A percentile compares a stretch with the other conserved stretches of the same genome.
Evolutionary conservation across 2,113 vertebrate species (phyloP).

Genomic region (Caretta caretta): DNA sequence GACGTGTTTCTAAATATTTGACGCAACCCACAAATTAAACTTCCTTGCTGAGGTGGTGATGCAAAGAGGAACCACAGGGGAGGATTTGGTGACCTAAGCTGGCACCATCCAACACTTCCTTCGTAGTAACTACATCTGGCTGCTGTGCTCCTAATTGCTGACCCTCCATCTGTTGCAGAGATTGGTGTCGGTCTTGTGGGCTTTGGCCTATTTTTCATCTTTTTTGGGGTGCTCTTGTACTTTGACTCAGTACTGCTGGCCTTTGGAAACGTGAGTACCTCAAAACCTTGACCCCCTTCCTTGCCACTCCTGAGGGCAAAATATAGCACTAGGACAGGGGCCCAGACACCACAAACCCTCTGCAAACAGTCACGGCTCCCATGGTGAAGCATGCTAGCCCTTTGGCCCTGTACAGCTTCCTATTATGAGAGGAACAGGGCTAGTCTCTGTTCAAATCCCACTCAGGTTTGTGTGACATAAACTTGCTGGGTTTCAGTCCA

Average conservation of each 20-base stretch:
- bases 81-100: accelerated
- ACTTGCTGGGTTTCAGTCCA: not conserved
- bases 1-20: not conserved
- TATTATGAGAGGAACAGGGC: not conserved
- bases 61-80: accelerated
- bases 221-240: slow-evolving; percentile 92
- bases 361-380: not conserved
- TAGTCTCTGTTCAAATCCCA: not conserved
- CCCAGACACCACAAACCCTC: not conserved
- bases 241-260: slow-evolving; percentile 93
- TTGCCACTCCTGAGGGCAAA: not conserved
- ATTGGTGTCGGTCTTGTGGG: slow-evolving; percentile 87
- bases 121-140: not conserved
- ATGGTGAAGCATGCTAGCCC: not conserved
- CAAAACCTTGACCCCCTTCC: accelerated
- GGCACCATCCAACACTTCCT: too few relatives aligned
- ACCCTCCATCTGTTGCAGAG: slow-evolving; percentile 75
- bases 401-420: not conserved
- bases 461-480: not conserved
- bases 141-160: accelerated
- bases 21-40: not conserved
- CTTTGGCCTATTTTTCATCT: slow-evolving; percentile 91
- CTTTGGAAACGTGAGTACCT: slow-evolving; percentile 92
- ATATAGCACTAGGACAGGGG: not conserved
- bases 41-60: not conserved